Percentiles rank a stretch among this genome's conserved stretches.
phyloP scores from a whole-genome alignment of 1,140 invertebrate genomes.

The Neodiprion fabricii region DNA sequence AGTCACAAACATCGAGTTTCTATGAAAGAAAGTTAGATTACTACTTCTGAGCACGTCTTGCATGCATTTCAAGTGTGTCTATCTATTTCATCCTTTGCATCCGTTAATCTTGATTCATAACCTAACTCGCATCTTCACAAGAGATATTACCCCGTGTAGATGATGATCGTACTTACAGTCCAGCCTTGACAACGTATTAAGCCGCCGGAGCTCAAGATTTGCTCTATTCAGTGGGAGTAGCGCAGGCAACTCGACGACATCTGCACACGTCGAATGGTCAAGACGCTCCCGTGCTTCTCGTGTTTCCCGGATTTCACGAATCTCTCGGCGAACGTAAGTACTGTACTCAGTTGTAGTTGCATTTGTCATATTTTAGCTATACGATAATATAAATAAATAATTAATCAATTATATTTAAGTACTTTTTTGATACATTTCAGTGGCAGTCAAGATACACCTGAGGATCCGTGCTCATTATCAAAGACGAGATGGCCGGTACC shows the following conservation, averaged over 20 bases:
- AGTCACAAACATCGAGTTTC: too few relatives aligned
- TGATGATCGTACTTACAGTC: not conserved
- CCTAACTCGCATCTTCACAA: too few relatives aligned
- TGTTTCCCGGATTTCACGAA: not conserved
- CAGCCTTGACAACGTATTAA: not conserved
- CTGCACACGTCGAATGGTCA: not conserved
- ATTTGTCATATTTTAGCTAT: too few relatives aligned
- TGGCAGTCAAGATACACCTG: conserved; percentile 69
- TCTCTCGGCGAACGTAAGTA: not conserved
- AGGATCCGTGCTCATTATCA: conserved; percentile 65
- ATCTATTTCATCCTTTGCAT: too few relatives aligned
- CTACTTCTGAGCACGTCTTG: too few relatives aligned
- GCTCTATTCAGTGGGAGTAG: not conserved
- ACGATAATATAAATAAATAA: not conserved
- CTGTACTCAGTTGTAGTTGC: not conserved
- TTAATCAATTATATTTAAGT: conserved; percentile 17
- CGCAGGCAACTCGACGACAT: not conserved
- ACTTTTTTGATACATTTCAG: conserved; percentile 53
- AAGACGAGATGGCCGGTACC: conserved; percentile 81
- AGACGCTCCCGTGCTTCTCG: not conserved
- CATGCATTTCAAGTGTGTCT: too few relatives aligned
- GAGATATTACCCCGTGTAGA: too few relatives aligned
- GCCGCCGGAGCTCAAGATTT: not conserved
- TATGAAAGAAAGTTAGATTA: too few relatives aligned
- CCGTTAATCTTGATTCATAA: too few relatives aligned